These are phyloP conservation scores for Sebastes steindachneri DNA, from an alignment of 2,797 vertebrate species.

Conservation along the genomic window DNA sequence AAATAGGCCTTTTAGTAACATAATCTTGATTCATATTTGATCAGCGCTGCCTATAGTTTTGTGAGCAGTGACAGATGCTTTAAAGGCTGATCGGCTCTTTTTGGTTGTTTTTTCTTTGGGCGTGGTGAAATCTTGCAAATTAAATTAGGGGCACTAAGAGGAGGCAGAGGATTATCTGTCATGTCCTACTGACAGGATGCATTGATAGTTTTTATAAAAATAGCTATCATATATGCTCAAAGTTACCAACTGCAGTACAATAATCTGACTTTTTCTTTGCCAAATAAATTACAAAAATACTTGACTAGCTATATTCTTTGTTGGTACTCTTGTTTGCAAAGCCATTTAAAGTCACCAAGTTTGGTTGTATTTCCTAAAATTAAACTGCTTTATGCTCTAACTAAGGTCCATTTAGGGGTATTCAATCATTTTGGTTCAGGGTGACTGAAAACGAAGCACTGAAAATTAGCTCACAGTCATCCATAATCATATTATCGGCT, in stretches of 20 bases:
- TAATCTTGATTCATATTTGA: background rate
- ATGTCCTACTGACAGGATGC: background rate
- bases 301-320: background rate
- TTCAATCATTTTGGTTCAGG: background rate
- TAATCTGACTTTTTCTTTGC: background rate
- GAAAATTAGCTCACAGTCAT: conserved; percentile 6
- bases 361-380: background rate
- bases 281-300: background rate
- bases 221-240: background rate
- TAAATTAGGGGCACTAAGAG: background rate
- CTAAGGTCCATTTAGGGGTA: background rate
- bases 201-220: background rate
- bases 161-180: background rate
- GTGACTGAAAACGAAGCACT: background rate
- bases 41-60: background rate
- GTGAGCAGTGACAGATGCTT: background rate
- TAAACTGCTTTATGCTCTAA: background rate
- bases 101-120: background rate
- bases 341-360: background rate
- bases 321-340: background rate
- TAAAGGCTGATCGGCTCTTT: too few relatives aligned
- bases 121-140: background rate
- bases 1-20: background rate
- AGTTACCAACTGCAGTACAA: background rate
- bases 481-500: background rate